Percentiles rank a stretch among this genome's conserved stretches.
Conservation (phyloP, 1,140 invertebrate species). For the Littorina saxatilis region DNA sequence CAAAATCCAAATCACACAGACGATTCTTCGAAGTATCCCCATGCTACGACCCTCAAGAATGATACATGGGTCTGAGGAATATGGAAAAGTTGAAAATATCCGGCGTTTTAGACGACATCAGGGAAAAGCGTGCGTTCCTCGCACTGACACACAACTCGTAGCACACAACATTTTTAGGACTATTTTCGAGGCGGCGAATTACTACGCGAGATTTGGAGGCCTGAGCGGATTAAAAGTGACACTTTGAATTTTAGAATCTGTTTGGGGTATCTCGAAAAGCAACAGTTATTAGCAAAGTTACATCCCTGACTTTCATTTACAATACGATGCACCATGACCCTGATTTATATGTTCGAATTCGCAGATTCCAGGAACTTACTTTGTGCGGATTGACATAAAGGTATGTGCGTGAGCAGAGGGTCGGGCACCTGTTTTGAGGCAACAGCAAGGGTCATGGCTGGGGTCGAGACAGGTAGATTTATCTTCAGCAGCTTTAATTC, state of each 20-base stretch:
- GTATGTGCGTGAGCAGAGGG: constrained; percentile 26
- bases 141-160: constrained; percentile 31
- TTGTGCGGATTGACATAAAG: constrained; percentile 26
- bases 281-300: no score
- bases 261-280: no score
- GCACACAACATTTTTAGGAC: constrained; percentile 28
- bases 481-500: constrained; percentile 6
- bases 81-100: constrained; percentile 4
- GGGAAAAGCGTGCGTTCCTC: constrained; percentile 21
- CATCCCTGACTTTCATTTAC: not conserved
- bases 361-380: constrained; percentile 1
- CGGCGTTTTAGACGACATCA: constrained; percentile 30
- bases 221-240: constrained; percentile 26
- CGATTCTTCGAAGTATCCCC: constrained; percentile 30
- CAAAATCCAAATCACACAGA: constrained; percentile 27
- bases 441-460: constrained; percentile 12
- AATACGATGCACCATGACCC: not conserved
- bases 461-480: constrained; percentile 34
- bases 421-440: constrained; percentile 39
- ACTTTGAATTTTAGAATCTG: not conserved
- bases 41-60: constrained; percentile 31
- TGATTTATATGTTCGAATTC: not conserved
- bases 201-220: constrained; percentile 16
- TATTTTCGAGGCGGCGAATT: constrained; percentile 14
- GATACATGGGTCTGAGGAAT: not conserved